Base-by-base conservation (phyloP, 2,888 invertebrate genomes). In the Caenorhabditis sp. region DNA sequence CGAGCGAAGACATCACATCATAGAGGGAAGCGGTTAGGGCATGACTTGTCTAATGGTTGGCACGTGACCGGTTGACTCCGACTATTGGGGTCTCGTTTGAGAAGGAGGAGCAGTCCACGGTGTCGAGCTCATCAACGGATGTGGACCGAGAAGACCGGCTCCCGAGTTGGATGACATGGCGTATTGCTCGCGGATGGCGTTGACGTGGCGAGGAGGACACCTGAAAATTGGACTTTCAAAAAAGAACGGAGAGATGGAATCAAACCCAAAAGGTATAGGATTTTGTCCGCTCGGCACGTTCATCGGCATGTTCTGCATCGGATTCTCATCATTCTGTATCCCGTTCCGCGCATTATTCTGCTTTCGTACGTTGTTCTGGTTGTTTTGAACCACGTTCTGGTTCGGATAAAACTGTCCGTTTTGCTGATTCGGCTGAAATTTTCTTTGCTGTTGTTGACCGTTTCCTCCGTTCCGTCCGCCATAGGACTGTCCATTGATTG, bases 261-360 rank as follows among this genome's bases (percentile, higher is more conserved):
- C 40, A 26, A 44, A 80, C 80, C 80, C 80, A 15, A 76, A 80
- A 3, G 80, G 80, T 55, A 80, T 67, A n/a, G 76, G 69, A 55
- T 80, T 80, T 28, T 64, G 53, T 8, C 35, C 64, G 11, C n/a
- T n/a, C n/a, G n/a, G n/a, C n/a, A 35, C 35, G 20, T 47, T 28
- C 24, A 47, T 44, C 9, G 44, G 32, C 37, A 50, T 20, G 13
- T 60, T 40, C 20, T 40, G 44, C 11, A 20, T 8, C 32, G 18
- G 9, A 15, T 4, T 32, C 11, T 47, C 44, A 6, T 58, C 32
- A 8, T 44, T 26, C 18, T 32, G 62, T 20, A 26, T 40, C 35
- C 71, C 62, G 32, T 22, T 11, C 13, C 40, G 55, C 22, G 32
- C 55, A 24, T 44, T 55, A 44, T 64, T 72, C n/a, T 44, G 53